Base-by-base conservation (phyloP, 2,888 invertebrate species). In the Abrostola tripartita region DNA sequence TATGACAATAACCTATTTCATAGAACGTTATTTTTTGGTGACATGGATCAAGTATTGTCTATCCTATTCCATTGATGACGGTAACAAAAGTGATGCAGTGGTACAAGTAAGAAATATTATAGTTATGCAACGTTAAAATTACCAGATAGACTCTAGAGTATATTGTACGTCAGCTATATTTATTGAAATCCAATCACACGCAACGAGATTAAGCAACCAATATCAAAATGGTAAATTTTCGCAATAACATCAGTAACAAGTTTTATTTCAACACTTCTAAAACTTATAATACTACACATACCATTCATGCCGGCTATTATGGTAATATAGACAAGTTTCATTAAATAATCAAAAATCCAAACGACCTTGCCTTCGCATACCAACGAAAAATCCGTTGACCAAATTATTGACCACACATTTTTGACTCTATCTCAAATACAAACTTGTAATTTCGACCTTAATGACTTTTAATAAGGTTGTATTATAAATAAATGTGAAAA, bases 321-420 rank as follows among this genome's bases (percentile, higher is more conserved):
- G 76, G 53, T 79, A 78, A 78, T 78, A 74, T 70, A 51, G 53
- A 78, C 79, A 50, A 71, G 78, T 74, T 79, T 54, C 36, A 77
- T 79, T 66, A 69, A 71, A 79, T 70, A 67, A 76, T 78, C 74
- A 67, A 74, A 77, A 78, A 78, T 72, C 81, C 58, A 65, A 79
- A 80, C 85, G 89, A 86, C 89, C 90, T 90, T 89, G 90, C 77
- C 73, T 76, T 79, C 76, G 75, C 85, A 85, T 85, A 78, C 82
- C 79, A 74, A 80, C 74, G 78, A 78, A 85, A 88, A 89, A 86
- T 87, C 82, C 84, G 88, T 86, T 88, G 88, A 82, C 84, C 86
- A 86, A 85, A 24, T 47, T 47, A 47, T 84, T 88, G 84, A 86
- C 83, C 86, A 83, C 81, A 78, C 69, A 81, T 78, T 80, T 71